Conservation (phyloP, 2,797 vertebrate genomes). For the Antrozous pallidus region DNA sequence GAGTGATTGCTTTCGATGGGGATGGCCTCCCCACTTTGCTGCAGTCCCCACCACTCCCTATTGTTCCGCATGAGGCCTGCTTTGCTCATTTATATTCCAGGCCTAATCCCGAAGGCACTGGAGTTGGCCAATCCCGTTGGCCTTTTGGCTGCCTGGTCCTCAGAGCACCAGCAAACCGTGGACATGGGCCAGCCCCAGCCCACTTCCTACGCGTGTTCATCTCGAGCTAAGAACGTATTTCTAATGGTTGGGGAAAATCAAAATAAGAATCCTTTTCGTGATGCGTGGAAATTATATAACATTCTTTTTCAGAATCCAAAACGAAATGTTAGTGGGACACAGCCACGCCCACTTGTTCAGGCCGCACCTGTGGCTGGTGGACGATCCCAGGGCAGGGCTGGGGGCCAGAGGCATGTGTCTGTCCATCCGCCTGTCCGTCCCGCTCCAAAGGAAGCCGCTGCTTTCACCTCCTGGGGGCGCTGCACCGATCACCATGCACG, state of each 20-base stretch:
- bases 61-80: neutral
- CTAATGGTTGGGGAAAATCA: neutral
- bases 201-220: neutral
- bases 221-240: neutral
- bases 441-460: neutral
- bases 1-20: neutral
- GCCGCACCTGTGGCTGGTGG: fast-evolving
- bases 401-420: neutral
- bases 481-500: fast-evolving
- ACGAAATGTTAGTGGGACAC: neutral
- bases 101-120: neutral
- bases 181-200: fast-evolving
- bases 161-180: fast-evolving
- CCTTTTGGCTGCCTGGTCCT: neutral
- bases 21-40: neutral
- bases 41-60: neutral
- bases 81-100: neutral
- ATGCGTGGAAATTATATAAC: neutral
- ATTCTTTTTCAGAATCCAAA: neutral
- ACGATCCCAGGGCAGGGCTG: fast-evolving
- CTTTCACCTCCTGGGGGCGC: neutral
- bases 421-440: fast-evolving
- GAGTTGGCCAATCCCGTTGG: neutral
- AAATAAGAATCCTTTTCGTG: neutral
- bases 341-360: neutral